phyloP scores from a whole-genome alignment of 2,113 vertebrate genomes.

The Cisticola juncidis region DNA sequence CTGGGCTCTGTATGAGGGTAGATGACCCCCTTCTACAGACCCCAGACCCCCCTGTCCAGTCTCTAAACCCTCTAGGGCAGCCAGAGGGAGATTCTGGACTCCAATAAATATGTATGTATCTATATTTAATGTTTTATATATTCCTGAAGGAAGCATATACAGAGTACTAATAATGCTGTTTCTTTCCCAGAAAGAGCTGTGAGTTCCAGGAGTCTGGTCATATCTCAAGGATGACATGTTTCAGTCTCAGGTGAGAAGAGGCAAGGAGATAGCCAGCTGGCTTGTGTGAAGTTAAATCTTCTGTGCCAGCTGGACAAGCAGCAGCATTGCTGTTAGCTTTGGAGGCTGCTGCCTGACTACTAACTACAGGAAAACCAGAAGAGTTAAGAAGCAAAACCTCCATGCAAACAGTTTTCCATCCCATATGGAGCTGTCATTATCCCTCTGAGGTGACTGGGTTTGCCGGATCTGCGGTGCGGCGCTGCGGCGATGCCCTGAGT shows the following conservation, averaged over 20 bases:
- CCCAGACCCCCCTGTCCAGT: no score
- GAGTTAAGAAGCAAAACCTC: slow-evolving; percentile 37
- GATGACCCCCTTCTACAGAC: no score
- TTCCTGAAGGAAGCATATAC: background rate
- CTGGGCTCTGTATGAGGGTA: no score
- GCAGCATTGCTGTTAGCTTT: slow-evolving; percentile 10
- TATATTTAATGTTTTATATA: background rate
- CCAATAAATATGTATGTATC: no score
- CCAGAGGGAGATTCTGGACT: no score
- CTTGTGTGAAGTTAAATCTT: background rate
- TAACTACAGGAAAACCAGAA: slow-evolving; percentile 19
- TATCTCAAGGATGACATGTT: slow-evolving; percentile 43
- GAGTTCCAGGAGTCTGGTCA: background rate
- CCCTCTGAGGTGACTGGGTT: background rate
- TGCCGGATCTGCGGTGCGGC: slow-evolving; percentile 34
- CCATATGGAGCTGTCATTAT: slow-evolving; percentile 57
- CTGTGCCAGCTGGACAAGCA: slow-evolving; percentile 45
- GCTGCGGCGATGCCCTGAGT: background rate
- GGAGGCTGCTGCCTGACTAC: slow-evolving; percentile 10
- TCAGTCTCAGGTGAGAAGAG: slow-evolving; percentile 16
- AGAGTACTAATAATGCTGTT: background rate
- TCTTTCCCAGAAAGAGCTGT: background rate
- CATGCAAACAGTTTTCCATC: slow-evolving; percentile 49
- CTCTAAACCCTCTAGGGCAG: no score
- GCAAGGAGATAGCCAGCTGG: slow-evolving; percentile 39